Evolutionary conservation across 2,888 invertebrate genomes (phyloP), one percentile per base, ranked within the genome.

Genomic region (Tromatobia lineatoria): DNA sequence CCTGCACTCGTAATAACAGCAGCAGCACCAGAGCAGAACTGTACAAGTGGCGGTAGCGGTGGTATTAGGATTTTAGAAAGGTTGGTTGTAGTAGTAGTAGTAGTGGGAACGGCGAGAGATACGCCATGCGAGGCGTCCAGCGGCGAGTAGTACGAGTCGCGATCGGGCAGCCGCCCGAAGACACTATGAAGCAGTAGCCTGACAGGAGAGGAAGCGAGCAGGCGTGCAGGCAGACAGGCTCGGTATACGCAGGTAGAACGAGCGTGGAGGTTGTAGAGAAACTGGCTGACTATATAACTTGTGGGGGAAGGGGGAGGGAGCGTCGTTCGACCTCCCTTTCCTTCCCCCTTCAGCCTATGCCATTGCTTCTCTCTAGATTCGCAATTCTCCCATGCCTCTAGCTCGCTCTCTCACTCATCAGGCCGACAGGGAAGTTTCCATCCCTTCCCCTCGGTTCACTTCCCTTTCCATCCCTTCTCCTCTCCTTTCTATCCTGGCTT

Each of bases 101-200:
- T 59, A 38, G 75, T 64, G 18, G 23, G 75, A 75, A 45, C 20
- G 34, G 29, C 29, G n/a, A 59, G 42, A 34, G 74, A n/a, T 20
- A 50, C 75, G 64, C 47, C 75, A 61, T 64, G 45, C 75, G 64
- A 64, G 50, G 23, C 34, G 52, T 29, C 23, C 20, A 47, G 38
- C 64, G 61, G 13, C 11, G 42, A 85, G 85, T 83, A 66, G 80
- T 77, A 70, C 59, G 70, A 85, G 80, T 80, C 83, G 80, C 76
- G 85, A 80, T 74, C 77, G 77, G 80, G 64, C 80, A 80, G 85
- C 85, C 85, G 74, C 59, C 74, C 85, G 85, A 77, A 74, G 61
- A 77, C 61, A 79, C 80, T 54, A 76, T 77, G 67, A 52, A 80
- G 80, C 59, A 61, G 85, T 80, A 80, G 84, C 61, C 78, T 78